Evolutionary conservation across 2,888 invertebrate species (phyloP), one percentile per base, ranked within the genome.

Genomic region (Cerastis leucographa): DNA sequence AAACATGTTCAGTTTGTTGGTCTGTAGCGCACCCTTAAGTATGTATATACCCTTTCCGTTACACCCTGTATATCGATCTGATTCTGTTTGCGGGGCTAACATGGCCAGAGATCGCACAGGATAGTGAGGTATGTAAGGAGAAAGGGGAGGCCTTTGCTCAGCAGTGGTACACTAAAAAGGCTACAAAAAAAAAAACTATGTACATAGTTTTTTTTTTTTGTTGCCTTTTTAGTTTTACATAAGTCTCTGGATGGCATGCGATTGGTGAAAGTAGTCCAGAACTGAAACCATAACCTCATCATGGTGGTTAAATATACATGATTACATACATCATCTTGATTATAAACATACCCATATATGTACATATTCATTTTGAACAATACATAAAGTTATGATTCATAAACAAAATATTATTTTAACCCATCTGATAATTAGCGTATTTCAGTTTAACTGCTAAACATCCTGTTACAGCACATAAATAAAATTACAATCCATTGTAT

Each of bases 401-500:
- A 17, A 44, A 40, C 12, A 67, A 17, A 14, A 67, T 25, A 62
- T 67, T 62, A 51, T 56, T 76, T 67, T 44, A 67, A 14, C 17
- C 1, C 5, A 54, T 40, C n/a, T 54, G 12, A 79, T 42, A 49
- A n/a, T 62, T 35, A 61, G 19, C 25, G 51, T 29, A 68, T 4
- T 49, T 40, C 22, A 68, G 35, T 67, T 22, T 46, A 44, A 49
- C 19, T 74, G n/a, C 56, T 42, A 56, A 64, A 74, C 68, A 81
- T 86, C 78, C 85, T 75, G 74, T 74, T 75, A 42, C 2, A 44
- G 61, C 66, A 46, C 80, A 86, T 76, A 83, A 76, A 86, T 86
- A 83, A 74, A 76, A 75, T 44, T 22, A 65, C 19, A 70, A 76
- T 80, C 64, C 65, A 61, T 35, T 19, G 35, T 3, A 69, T 65